Evolutionary conservation across 1,140 invertebrate species (phyloP), one percentile per base, ranked within the genome.

Genomic region (Drosophila takahashii): DNA sequence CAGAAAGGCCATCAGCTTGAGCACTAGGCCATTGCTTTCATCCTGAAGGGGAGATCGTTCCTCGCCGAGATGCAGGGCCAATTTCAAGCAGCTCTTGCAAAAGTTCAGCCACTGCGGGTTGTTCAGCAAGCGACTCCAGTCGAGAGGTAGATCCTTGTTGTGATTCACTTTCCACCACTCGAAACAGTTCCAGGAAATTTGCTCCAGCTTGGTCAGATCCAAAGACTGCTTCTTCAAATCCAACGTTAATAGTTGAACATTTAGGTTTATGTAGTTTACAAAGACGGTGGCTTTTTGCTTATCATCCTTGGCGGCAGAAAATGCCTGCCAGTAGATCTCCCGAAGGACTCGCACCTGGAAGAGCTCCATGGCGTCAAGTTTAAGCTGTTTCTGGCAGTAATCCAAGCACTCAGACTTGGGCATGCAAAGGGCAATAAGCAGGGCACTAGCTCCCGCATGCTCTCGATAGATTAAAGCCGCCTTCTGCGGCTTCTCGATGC

Each of bases 91-190:
- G 42, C 93, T 93, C 90, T 95, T 94, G 54, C 94, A 94, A 77
- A 95, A 96, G 52, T 94, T 94, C 15, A 94, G 92, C 94, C 95
- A 96, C 6, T 93, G 93, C 37, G 94, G 91, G 83, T 93, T 94
- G 61, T 90, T 90, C 72, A 92, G 93, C 69, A 80, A 91, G 54
- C 75, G 92, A 50, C 74, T 93, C 61, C 93, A 93, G 79, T 89
- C 92, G 36, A 83, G 29, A 0, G 50, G 44, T 0, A 72, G 29
- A 4, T 51, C 53, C 9, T 29, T 32, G 15, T 6, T 7, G 11
- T 34, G 41, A 61, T 54, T 61, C 9, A 37, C 22, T 93, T 92
- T 87, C 91, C 93, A 71, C 90, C 69, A 87, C 32, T 58, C 91
- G 77, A 78, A 92, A 74, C 64, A 72, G 69, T 76, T 81, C 48